Evolutionary conservation across 2,888 invertebrate genomes (phyloP), one percentile per base, ranked within the genome.

Genomic region (Catocala sponsa): DNA sequence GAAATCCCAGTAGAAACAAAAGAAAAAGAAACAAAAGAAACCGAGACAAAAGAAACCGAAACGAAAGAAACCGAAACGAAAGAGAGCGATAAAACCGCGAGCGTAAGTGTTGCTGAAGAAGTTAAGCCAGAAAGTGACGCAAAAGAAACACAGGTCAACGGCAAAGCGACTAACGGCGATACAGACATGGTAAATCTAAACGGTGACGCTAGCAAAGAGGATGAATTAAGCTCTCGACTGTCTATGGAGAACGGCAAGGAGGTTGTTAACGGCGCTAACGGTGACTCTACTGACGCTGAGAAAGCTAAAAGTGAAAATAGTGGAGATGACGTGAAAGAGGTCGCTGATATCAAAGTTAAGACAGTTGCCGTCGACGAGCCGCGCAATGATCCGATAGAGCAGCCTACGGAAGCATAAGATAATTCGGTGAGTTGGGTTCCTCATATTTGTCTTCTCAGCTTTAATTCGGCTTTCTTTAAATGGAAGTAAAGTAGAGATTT

Each of bases 311-410:
- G 89, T 43, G 95, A 94, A 52, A 86, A 76, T 54, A 89, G 88
- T 63, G 70, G 78, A 1, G 90, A 89, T 52, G 68, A 80, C 0
- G n/a, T 58, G 5, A 58, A 58, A 44, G 91, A 88, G 58, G 79
- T 86, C 43, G 68, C 87, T 10, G 95, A 95, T 67, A 95, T 95
- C 74, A 95, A 95, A 90, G 94, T 95, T 32, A 95, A 95, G 89
- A 91, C 95, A 68, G 90, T 95, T 46, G 90, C 95, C 56, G 89
- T 92, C n/a, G 94, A 91, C 59, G 93, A 93, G 70, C 85, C 91
- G 12, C 87, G 84, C 69, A 86, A 86, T 51, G 92, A 91, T 74
- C 89, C 89, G 73, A 88, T 90, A 84, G 94, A 95, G 78, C 94
- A 95, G 72, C 92, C 94, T 75, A 92, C 91, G 80, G 94, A 95